A percentile compares a stretch with the other conserved stretches of the same genome.
Conservation (phyloP, 2,113 vertebrate species). For the Lamprologus lemairii region DNA sequence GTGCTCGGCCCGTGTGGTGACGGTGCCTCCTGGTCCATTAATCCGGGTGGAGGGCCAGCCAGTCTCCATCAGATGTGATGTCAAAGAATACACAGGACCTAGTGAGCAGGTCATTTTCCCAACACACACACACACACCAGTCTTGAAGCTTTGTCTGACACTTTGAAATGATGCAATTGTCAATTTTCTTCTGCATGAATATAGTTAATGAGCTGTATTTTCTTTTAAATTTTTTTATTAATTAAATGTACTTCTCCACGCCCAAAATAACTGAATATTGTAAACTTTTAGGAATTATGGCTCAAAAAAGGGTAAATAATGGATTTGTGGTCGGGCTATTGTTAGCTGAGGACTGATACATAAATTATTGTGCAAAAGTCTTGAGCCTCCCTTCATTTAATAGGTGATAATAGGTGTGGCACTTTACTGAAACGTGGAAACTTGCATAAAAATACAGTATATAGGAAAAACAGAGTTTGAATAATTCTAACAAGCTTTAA, state of each 20-base stretch:
- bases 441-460: background rate
- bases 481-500: background rate
- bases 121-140: background rate
- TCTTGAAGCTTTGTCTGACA: background rate
- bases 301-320: background rate
- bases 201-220: background rate
- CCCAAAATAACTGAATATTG: background rate
- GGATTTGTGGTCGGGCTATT: background rate
- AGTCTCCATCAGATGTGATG: too few species aligned
- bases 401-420: fast-evolving
- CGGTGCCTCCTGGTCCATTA: slow-evolving; percentile 78
- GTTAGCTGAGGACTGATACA: background rate
- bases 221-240: background rate
- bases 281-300: fast-evolving
- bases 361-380: background rate
- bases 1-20: slow-evolving; percentile 78
- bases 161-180: background rate
- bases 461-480: background rate
- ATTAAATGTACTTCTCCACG: fast-evolving
- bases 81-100: too few species aligned
- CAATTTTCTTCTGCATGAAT: background rate
- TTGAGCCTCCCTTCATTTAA: background rate
- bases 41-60: slow-evolving; percentile 81
- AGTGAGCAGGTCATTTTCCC: too few species aligned
- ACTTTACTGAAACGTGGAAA: background rate